Conservation (phyloP, 2,797 vertebrate genomes). For the Tapirus indicus region DNA sequence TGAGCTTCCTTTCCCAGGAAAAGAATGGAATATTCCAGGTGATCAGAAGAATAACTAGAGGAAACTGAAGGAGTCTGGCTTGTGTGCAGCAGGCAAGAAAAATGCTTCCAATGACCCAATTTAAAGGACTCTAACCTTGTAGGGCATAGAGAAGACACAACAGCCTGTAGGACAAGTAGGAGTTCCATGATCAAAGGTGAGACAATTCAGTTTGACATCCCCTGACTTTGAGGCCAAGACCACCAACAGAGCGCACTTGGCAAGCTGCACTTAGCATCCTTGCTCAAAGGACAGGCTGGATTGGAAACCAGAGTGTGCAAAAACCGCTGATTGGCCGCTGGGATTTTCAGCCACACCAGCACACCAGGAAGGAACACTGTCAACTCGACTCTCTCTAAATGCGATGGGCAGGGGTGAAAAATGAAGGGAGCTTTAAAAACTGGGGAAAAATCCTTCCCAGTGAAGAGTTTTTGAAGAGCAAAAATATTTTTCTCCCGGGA, state of each 20-base stretch:
- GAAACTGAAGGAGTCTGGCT: constrained; percentile 58
- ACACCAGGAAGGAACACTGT: constrained; percentile 20
- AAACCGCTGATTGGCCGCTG: constrained; percentile 55
- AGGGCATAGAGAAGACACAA: constrained; percentile 54
- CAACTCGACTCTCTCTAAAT: background rate
- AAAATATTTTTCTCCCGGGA: background rate
- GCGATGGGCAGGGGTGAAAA: background rate
- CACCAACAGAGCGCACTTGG: constrained; percentile 73
- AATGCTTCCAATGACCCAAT: constrained; percentile 72
- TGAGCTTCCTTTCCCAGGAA: constrained; percentile 19
- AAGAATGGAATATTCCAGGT: constrained; percentile 74
- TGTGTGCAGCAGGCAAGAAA: constrained; percentile 52
- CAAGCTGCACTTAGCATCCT: constrained; percentile 55
- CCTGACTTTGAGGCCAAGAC: constrained; percentile 74
- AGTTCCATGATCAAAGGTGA: constrained; percentile 72
- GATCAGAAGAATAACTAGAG: constrained; percentile 43
- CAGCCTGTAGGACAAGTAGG: constrained; percentile 57
- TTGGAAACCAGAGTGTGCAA: background rate
- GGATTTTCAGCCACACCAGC: constrained; percentile 70
- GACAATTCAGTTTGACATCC: constrained; percentile 71
- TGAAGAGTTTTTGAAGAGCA: constrained; percentile 17
- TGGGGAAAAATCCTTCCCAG: background rate
- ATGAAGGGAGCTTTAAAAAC: background rate
- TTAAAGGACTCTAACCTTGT: constrained; percentile 72
- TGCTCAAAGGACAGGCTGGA: constrained; percentile 67